These are phyloP conservation scores for Psephotus haematonotus DNA, from an alignment of 2,113 vertebrate species.

Conservation along the genomic window DNA sequence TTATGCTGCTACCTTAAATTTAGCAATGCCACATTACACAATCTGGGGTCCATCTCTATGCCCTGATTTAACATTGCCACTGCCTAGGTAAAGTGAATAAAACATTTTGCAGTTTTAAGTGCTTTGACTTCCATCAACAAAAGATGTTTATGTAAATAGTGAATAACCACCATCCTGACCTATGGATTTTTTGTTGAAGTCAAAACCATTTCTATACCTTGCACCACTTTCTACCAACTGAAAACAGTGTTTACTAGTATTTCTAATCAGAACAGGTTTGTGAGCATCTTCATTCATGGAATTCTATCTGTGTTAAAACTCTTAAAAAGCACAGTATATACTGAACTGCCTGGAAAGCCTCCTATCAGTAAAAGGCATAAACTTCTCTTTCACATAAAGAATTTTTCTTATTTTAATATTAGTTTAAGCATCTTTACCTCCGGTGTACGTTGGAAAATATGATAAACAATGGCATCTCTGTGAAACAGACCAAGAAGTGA, in stretches of 20 bases:
- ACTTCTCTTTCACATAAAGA: neutral
- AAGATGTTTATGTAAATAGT: neutral
- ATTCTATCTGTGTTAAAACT: accelerated
- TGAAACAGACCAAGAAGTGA: neutral
- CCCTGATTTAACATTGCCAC: neutral
- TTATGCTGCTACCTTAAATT: neutral
- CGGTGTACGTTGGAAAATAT: accelerated
- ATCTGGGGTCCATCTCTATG: accelerated
- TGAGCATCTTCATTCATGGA: neutral
- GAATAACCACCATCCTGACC: neutral
- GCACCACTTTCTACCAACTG: too few species aligned
- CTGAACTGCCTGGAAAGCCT: accelerated
- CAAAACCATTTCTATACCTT: neutral
- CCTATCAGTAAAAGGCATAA: neutral
- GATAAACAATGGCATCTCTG: neutral
- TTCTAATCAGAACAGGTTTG: accelerated
- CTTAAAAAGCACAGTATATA: accelerated
- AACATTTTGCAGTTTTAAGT: neutral
- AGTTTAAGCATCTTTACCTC: neutral
- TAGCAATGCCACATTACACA: neutral
- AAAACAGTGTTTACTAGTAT: neutral
- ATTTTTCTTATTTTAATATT: neutral
- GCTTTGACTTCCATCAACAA: neutral
- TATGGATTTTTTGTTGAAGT: neutral
- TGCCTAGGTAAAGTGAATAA: neutral